These are phyloP conservation scores for Apostichopus parvimensis DNA, from an alignment of 35 echinoderm and acorn worm genomes.

Conservation along the genomic window DNA sequence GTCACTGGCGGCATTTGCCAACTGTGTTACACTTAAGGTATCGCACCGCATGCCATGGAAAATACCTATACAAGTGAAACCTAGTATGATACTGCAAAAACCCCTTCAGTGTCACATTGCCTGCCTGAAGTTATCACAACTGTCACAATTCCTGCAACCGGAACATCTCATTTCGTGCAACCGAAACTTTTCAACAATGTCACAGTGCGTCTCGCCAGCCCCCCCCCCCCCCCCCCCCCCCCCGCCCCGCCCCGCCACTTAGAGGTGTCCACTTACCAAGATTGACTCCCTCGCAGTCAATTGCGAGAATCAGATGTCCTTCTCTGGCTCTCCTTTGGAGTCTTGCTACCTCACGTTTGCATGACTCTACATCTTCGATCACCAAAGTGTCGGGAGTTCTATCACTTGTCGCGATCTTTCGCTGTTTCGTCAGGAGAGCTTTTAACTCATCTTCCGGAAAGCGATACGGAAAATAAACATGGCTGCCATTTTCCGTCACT, in stretches of 20 bases:
- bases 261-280: neutral
- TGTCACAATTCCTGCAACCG: too few species aligned
- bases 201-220: neutral
- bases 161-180: too few species aligned
- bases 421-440: neutral
- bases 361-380: neutral
- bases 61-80: too few species aligned
- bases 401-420: neutral
- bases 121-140: too few species aligned
- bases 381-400: neutral
- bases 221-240: too few species aligned
- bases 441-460: neutral
- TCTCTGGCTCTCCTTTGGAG: neutral
- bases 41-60: too few species aligned
- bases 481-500: neutral
- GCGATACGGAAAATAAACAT: neutral
- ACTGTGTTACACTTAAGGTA: too few species aligned
- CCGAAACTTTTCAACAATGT: neutral
- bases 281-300: conserved; percentile 14
- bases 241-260: neutral
- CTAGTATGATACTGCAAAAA: too few species aligned
- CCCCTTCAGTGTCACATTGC: too few species aligned
- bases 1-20: too few species aligned
- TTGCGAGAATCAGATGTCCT: neutral
- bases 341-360: neutral